Evolutionary conservation across 2,797 vertebrate genomes (phyloP).

Genomic region (Australoheros facetus): DNA sequence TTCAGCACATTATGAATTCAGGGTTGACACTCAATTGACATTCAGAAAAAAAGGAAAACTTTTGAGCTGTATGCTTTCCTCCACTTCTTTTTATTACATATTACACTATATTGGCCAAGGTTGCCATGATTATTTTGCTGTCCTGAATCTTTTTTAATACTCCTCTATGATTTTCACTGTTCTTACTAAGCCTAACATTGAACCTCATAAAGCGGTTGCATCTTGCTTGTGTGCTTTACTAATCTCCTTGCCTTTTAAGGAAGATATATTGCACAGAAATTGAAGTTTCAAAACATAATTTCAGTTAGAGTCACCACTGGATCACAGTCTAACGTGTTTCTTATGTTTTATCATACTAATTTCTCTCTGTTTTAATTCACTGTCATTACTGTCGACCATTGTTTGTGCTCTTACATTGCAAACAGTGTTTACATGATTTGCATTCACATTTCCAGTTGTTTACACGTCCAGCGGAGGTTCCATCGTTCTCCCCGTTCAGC

Average conservation of each 20-base stretch:
- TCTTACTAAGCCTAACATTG: neutral
- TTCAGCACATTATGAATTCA: neutral
- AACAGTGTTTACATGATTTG: slow-evolving; percentile 20
- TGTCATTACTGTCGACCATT: neutral
- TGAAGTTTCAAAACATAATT: neutral
- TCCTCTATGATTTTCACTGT: neutral
- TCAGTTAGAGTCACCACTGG: neutral
- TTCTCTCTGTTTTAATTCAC: neutral
- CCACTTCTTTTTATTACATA: neutral
- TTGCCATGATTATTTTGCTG: neutral
- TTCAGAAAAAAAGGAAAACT: neutral
- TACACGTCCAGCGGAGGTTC: neutral
- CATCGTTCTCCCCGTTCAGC: slow-evolving; percentile 20
- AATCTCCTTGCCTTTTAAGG: neutral
- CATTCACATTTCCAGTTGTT: neutral
- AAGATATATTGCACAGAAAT: neutral
- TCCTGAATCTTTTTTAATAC: neutral
- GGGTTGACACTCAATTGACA: neutral
- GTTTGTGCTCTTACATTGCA: neutral
- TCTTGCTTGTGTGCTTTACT: neutral
- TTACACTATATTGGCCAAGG: neutral
- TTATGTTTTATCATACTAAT: neutral
- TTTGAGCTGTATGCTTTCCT: neutral
- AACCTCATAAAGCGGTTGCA: slow-evolving; percentile 3
- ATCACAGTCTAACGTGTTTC: neutral